Evolutionary conservation across 2,888 invertebrate genomes (phyloP).

Genomic region (Seladonia tumulorum): DNA sequence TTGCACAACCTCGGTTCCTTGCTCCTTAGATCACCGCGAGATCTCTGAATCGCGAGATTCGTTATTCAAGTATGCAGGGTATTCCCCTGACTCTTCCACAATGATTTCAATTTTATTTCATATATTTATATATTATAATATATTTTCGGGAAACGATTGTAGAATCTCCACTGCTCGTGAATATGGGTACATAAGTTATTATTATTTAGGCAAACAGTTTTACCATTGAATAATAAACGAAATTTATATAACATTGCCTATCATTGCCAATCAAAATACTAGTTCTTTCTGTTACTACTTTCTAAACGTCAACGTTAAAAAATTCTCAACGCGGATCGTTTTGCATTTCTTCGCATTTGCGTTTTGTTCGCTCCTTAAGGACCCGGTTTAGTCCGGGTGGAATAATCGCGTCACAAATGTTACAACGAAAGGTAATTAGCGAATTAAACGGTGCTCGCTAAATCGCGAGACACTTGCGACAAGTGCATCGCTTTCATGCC

Average conservation of each 20-base stretch:
- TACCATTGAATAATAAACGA: no score
- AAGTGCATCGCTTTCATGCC: conserved; percentile 22
- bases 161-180: neutral
- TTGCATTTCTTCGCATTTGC: neutral
- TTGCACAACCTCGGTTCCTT: neutral
- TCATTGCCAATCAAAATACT: neutral
- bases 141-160: neutral
- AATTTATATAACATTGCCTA: neutral
- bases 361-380: neutral
- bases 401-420: conserved; percentile 40
- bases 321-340: neutral
- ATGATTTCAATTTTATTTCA: no score
- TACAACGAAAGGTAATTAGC: conserved; percentile 57
- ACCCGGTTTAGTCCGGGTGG: conserved; percentile 2
- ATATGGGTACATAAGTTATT: no score
- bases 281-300: neutral
- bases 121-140: no score
- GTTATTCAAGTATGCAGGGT: neutral
- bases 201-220: no score
- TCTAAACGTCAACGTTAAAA: neutral
- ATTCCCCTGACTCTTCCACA: neutral
- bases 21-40: neutral
- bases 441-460: conserved; percentile 1
- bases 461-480: conserved; percentile 11
- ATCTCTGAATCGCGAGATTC: neutral